These are phyloP conservation scores for Macquaria ambigua DNA, from an alignment of 2,113 vertebrate species.

Conservation along the genomic window DNA sequence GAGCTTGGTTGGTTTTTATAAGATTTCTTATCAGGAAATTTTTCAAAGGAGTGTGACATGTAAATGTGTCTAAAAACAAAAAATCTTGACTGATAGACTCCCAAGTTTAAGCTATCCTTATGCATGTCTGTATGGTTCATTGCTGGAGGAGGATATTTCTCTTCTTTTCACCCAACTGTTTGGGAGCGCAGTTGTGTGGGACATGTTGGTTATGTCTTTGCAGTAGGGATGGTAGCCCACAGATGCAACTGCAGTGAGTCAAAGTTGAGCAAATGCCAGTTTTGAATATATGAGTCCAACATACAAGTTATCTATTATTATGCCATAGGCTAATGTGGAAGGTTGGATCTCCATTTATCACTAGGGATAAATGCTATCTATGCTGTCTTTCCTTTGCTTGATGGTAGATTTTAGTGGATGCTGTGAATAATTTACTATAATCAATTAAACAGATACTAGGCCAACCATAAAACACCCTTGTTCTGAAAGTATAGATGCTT, in stretches of 20 bases:
- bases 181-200: not conserved
- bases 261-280: slow-evolving; percentile 9
- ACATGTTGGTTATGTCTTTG: not conserved
- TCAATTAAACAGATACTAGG: slow-evolving; percentile 29
- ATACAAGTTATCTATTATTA: slow-evolving; percentile 11
- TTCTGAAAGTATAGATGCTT: slow-evolving; percentile 13
- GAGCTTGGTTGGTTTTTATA: not conserved
- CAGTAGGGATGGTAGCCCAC: not conserved
- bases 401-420: slow-evolving; percentile 1
- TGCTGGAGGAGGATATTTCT: not conserved
- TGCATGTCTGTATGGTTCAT: slow-evolving; percentile 11
- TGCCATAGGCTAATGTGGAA: not conserved
- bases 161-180: slow-evolving; percentile 22
- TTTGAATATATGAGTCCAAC: slow-evolving; percentile 2
- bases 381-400: slow-evolving; percentile 28
- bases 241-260: not conserved
- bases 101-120: not conserved
- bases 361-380: not conserved
- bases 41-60: slow-evolving; percentile 2
- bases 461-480: slow-evolving; percentile 9
- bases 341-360: not conserved
- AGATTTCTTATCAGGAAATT: slow-evolving; percentile 6
- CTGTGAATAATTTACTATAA: slow-evolving; percentile 51
- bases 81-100: not conserved
- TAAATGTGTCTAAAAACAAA: slow-evolving; percentile 24